Percentiles rank a stretch among this genome's conserved stretches.
Conservation (phyloP, 2,797 vertebrate species). For the Margarornis squamiger region DNA sequence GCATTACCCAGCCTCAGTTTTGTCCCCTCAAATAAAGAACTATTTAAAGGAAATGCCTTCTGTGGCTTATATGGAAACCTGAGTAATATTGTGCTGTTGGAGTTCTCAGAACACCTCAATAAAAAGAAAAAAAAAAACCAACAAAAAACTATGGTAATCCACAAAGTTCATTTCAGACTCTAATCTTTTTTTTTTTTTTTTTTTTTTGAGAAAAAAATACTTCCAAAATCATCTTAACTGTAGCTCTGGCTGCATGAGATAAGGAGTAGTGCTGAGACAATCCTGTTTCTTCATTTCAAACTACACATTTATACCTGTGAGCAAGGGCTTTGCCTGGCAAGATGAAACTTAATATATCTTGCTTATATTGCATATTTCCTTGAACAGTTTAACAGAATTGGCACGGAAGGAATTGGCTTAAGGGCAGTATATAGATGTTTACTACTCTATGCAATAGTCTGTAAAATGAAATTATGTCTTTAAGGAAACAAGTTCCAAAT, state of each 20-base stretch:
- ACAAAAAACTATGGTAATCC: background rate
- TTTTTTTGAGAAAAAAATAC: background rate
- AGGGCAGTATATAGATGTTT: background rate
- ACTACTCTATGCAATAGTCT: background rate
- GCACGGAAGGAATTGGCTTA: background rate
- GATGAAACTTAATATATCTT: background rate
- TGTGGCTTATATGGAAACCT: background rate
- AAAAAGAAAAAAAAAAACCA: background rate
- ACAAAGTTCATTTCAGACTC: background rate
- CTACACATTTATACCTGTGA: background rate
- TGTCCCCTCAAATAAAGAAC: background rate
- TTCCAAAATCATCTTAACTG: constrained; percentile 24
- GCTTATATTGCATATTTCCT: background rate
- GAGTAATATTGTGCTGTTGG: background rate
- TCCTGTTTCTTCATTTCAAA: constrained; percentile 41
- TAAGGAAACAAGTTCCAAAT: background rate
- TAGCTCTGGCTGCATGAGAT: constrained; percentile 37
- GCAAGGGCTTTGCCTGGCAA: background rate
- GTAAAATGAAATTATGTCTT: background rate
- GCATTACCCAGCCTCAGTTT: background rate
- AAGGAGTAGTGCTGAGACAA: constrained; percentile 23
- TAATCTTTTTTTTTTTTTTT: background rate
- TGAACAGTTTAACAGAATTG: background rate
- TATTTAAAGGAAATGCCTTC: background rate
- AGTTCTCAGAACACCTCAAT: background rate